Conservation (phyloP, 2,888 invertebrate species). For the Noctua comes region DNA sequence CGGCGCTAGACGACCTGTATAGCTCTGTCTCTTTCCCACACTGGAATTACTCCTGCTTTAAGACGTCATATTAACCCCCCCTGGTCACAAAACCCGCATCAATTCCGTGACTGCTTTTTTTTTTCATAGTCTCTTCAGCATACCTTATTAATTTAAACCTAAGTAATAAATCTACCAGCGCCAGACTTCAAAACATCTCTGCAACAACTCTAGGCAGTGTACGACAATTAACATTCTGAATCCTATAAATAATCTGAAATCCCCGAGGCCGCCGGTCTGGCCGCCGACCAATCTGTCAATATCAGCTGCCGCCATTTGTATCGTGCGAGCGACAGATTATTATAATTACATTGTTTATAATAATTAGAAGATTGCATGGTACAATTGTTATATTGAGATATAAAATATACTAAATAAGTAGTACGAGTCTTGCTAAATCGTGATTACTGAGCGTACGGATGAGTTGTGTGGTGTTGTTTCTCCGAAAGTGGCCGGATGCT, state of each 20-base stretch:
- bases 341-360: slow-evolving; percentile 34
- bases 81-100: too few species aligned
- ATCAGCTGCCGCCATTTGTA: slow-evolving; percentile 56
- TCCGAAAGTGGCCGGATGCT: background rate
- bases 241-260: slow-evolving; percentile 56
- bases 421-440: background rate
- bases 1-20: too few species aligned
- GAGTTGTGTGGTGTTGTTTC: background rate
- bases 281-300: slow-evolving; percentile 66
- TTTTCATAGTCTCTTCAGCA: background rate
- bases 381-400: background rate
- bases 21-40: too few species aligned
- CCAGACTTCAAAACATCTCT: slow-evolving; percentile 12
- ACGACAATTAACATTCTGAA: slow-evolving; percentile 43
- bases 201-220: slow-evolving; percentile 9
- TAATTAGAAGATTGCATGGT: background rate
- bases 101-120: background rate
- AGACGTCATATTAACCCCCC: too few species aligned
- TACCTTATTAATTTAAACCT: background rate
- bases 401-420: background rate
- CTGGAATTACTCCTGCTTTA: too few species aligned
- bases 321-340: slow-evolving; percentile 20
- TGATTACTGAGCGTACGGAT: background rate
- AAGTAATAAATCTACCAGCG: slow-evolving; percentile 6
- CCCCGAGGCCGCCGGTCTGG: slow-evolving; percentile 56